Evolutionary conservation across 1,140 invertebrate species (phyloP).

Genomic region (Pteromalus puparum): DNA sequence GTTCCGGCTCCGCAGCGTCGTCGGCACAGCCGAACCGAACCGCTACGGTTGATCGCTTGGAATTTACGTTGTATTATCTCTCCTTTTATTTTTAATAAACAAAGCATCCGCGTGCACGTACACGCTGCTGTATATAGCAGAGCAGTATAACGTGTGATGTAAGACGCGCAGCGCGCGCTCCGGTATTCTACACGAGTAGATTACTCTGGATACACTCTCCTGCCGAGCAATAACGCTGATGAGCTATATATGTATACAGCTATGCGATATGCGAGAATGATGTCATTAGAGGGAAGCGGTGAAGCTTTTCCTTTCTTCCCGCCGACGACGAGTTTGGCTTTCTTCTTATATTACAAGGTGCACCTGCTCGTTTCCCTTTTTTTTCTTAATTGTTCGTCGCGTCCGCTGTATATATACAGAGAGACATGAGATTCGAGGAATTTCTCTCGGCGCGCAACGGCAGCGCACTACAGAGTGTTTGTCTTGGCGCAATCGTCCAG

Average conservation of each 20-base stretch:
- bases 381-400: too few relatives aligned
- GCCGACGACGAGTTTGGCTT: too few relatives aligned
- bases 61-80: neutral
- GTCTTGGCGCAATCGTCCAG: too few relatives aligned
- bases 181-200: slow-evolving; percentile 5
- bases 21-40: neutral
- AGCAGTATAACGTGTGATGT: neutral
- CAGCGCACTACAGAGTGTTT: too few relatives aligned
- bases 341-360: too few relatives aligned
- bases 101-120: neutral
- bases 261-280: slow-evolving; percentile 12
- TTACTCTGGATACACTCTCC: neutral
- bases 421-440: too few relatives aligned
- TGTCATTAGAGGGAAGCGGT: slow-evolving; percentile 33
- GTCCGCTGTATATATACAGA: too few relatives aligned
- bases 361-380: too few relatives aligned
- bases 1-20: neutral
- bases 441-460: too few relatives aligned
- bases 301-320: too few relatives aligned
- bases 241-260: too few relatives aligned
- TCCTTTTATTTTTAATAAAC: neutral
- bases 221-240: neutral
- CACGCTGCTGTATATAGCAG: neutral
- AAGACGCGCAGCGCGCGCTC: neutral
- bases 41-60: too few relatives aligned